Conservation (phyloP, 1,140 invertebrate genomes). For the Papilio polyxenes region DNA sequence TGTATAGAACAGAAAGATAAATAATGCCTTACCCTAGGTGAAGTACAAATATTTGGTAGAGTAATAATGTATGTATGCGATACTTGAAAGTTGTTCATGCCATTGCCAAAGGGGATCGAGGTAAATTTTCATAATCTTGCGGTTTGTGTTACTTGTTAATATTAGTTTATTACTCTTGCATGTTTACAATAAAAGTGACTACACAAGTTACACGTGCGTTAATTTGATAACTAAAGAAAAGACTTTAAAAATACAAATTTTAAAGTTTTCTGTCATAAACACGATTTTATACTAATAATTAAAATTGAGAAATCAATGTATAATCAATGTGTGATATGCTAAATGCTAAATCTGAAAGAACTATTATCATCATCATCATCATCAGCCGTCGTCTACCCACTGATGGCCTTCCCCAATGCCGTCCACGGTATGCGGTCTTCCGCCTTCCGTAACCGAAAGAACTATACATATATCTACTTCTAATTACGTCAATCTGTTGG, state of each 20-base stretch:
- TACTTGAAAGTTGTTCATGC: conserved; percentile 72
- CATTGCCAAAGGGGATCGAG: conserved; percentile 65
- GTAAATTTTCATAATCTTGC: conserved; percentile 77
- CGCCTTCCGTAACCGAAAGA: background rate
- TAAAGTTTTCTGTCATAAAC: no score
- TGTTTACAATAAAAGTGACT: conserved; percentile 9
- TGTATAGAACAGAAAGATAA: conserved; percentile 25
- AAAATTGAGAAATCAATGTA: no score
- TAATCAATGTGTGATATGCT: background rate
- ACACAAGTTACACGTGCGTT: background rate
- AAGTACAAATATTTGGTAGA: conserved; percentile 33
- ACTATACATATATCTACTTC: background rate
- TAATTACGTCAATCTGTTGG: background rate
- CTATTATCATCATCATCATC: no score
- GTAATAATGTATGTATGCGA: conserved; percentile 72
- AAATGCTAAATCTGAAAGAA: background rate
- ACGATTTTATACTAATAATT: no score
- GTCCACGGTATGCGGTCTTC: no score
- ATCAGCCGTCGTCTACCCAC: no score
- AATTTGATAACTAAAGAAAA: no score
- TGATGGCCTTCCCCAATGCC: no score
- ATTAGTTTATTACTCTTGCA: conserved; percentile 73
- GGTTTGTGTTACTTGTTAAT: conserved; percentile 74
- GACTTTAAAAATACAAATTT: no score
- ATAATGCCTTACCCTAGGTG: conserved; percentile 17